Base-by-base conservation (phyloP, 30 jellyfish, hydroid and myxozoan genomes). In the Hydractinia symbiolongicarpus region DNA sequence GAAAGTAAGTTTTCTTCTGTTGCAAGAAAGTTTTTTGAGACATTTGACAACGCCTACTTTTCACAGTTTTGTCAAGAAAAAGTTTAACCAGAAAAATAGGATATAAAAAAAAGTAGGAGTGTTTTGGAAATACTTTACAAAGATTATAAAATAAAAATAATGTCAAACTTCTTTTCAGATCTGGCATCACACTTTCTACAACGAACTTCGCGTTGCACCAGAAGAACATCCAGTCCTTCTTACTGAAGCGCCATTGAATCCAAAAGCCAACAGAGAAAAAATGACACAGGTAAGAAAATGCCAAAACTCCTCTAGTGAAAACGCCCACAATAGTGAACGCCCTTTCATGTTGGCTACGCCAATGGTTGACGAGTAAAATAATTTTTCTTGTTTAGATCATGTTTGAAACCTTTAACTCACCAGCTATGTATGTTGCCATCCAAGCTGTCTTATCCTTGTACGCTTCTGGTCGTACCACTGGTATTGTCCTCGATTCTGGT, bases 391-490 rank as follows among this genome's bases (percentile, higher is more conserved):
- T 64, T 7, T 6, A 64, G 74, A 85, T 86, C 86, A 86, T 85
- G 97, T 85, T 85, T 86, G 99, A 87, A 76, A 87, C 96, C 76
- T 93, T 87, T 94, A 88, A 88, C 95, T 79, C 95, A 62, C 96
- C 96, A 30, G 99, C 99, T 14, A 93, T 93, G 99, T 93, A 93
- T 88, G 99, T 93, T 79, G 99, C 99, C 76, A 93, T 93, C 79
- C 99, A 93, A 85, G 99, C 99, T 83, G 99, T 93, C 54, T 76
- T 93, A 79, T 93, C 99, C 9, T 77, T 93, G 90, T 93, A 93
- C 89, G 99, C 99, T 58, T 93, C 99, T 70, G 99, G 99, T 56
- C 96, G 99, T 84, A 93, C 99, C 93, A 93, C 99, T 61, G 99
- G 99, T 83, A 93, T 93, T 79, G 99, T 93, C 93, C 87, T 93